Base-by-base conservation (phyloP, 2,113 vertebrate species). In the Tragelaphus imberbis region DNA sequence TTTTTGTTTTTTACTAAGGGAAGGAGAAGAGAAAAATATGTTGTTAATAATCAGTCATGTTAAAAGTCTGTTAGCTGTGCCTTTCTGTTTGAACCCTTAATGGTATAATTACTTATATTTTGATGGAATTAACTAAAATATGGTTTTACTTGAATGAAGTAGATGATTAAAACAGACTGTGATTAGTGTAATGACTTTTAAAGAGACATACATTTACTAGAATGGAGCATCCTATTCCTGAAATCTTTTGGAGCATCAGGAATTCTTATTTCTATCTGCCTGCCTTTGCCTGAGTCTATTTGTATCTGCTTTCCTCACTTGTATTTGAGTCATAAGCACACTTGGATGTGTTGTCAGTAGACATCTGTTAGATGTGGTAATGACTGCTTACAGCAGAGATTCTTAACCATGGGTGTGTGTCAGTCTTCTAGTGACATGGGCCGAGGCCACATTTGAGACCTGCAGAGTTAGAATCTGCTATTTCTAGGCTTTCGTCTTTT, bases 391-490 rank as follows among this genome's bases (percentile, higher is more conserved):
- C 16, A 68, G 63, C 17, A 75, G 13, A 71, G 79, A 77, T 51
- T 51, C 14, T 59, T 93, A 77, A 51, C n/a, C 10, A 5, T 68
- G 80, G 84, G 40, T 82, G n/a, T 90, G 28, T 88, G 23, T 84
- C n/a, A 49, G 3, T 86, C 53, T 94, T 30, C 44, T 82, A 40
- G n/a, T 77, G 65, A 94, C 58, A 11, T 51, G 88, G 88, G 56
- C 89, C 44, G 77, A 79, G 25, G 56, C 61, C 84, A 87, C 95
- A 93, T 96, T 96, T 55, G 88, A 95, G 53, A 96, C 33, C 17
- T 68, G 10, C 53, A 6, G 30, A 86, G 49, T 94, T 88, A 97
- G 88, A 85, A 59, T 95, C 75, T 85, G 55, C 40, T 95, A 82
- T 12, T 55, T 84, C 21, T 95, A 49, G 56, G 44, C 79, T 91